Conservation (phyloP, 1,140 invertebrate species). For the Drosophila sechellia region DNA sequence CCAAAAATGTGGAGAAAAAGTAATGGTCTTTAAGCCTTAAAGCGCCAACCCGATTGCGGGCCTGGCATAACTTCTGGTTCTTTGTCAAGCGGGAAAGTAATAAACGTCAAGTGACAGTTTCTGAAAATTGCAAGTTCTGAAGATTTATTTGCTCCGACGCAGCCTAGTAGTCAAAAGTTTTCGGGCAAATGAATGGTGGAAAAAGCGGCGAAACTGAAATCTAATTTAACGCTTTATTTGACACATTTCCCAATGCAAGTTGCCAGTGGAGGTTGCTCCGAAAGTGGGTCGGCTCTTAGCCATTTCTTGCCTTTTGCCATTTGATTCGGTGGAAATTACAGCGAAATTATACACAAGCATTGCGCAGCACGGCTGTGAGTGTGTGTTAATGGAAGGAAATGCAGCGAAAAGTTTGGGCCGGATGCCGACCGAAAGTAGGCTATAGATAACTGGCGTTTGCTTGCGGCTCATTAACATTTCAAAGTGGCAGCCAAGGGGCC, state of each 20-base stretch:
- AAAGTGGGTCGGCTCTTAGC: constrained; percentile 61
- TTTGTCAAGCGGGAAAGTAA: constrained; percentile 42
- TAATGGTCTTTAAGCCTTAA: constrained; percentile 51
- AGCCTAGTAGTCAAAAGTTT: constrained; percentile 51
- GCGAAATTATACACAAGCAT: constrained; percentile 43
- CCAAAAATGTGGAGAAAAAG: too few species aligned
- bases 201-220: constrained; percentile 50
- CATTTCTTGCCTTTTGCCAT: constrained; percentile 43
- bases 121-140: constrained; percentile 44
- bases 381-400: constrained; percentile 21
- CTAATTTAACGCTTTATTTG: constrained; percentile 78
- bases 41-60: constrained; percentile 14
- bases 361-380: background rate
- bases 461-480: constrained; percentile 76
- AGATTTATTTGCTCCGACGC: constrained; percentile 58
- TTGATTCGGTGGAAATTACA: constrained; percentile 61
- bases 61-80: constrained; percentile 31
- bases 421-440: constrained; percentile 36
- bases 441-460: constrained; percentile 70
- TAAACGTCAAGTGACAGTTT: constrained; percentile 70
- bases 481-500: constrained; percentile 57
- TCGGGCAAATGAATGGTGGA: constrained; percentile 37
- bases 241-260: constrained; percentile 67
- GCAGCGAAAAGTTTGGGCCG: constrained; percentile 49
- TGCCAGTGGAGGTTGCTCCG: constrained; percentile 12